phyloP scores from a whole-genome alignment of 1,140 invertebrate species.

The Portunus trituberculatus region DNA sequence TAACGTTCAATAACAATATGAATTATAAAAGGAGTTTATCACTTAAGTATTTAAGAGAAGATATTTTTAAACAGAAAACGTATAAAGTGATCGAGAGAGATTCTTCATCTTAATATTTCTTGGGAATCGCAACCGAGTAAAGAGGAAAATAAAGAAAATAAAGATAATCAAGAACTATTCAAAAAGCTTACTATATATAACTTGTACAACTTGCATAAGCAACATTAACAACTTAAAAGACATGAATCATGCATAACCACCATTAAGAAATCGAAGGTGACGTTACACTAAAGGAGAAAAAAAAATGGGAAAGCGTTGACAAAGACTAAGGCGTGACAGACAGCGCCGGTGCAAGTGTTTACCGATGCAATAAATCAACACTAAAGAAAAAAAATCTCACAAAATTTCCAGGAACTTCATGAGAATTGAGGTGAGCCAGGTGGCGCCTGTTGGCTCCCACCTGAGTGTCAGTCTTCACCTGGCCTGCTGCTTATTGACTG shows the following conservation, averaged over 20 bases:
- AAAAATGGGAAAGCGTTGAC: neutral
- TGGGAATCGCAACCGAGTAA: too few relatives aligned
- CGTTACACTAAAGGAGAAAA: neutral
- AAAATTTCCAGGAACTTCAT: neutral
- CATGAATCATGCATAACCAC: neutral
- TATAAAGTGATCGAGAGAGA: too few relatives aligned
- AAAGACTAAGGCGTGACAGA: neutral
- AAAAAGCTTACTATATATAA: too few relatives aligned
- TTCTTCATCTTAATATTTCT: too few relatives aligned
- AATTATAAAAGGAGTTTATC: too few relatives aligned
- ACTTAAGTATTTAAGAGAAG: too few relatives aligned
- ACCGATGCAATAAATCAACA: neutral
- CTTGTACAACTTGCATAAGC: neutral
- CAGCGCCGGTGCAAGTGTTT: neutral
- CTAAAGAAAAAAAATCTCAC: neutral
- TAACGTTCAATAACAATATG: too few relatives aligned
- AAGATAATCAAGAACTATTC: too few relatives aligned
- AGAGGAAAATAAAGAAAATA: too few relatives aligned
- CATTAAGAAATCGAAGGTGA: neutral
- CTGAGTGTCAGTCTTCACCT: too few relatives aligned
- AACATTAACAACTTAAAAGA: neutral
- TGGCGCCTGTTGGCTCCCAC: neutral
- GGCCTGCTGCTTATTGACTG: too few relatives aligned
- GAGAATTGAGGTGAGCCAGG: neutral
- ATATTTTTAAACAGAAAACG: too few relatives aligned